Base-by-base conservation (phyloP, 2,888 invertebrate genomes). In the Xestia c-nigrum region DNA sequence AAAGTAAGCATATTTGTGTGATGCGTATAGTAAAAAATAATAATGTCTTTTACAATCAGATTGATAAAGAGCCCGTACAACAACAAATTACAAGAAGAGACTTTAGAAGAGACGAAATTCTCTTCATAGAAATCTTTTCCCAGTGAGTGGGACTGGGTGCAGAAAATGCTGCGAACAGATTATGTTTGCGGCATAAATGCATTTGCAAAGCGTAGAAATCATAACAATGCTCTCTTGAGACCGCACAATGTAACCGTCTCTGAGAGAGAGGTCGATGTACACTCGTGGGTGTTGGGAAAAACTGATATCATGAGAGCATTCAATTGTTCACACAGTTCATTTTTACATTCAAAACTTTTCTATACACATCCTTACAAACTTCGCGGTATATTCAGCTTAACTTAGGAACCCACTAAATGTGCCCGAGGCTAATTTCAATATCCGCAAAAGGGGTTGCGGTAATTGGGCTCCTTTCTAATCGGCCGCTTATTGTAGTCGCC, bases 381-480 rank as follows among this genome's bases (percentile, higher is more conserved):
- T 55, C 14, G 6, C 5, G 24, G 38, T 61, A 69, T 71, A 68
- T 74, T 68, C 43, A 50, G 70, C 52, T 70, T 67, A 73, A 65
- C 40, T 63, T 76, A 46, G 67, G 46, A 76, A 65, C 68, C 52
- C 50, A 77, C 55, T 75, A 74, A 76, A 86, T 68, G 66, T 69
- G 85, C 85, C 75, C 46, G 70, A 72, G 81, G 86, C 85, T 77
- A 84, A 78, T 88, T 84, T 81, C 81, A 88, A 86, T 79, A 88
- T 76, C 70, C 72, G 65, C 63, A 71, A 71, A 80, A 80, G 69
- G 82, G 84, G 72, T 78, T 80, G 71, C 69, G 76, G 76, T 88
- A 88, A 84, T 88, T 88, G 87, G 78, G 74, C 72, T 71, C 76
- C 72, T 81, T 87, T 88, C 59, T 77, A 79, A 81, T 81, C 82